A percentile compares a stretch with the other conserved stretches of the same genome.
Evolutionary conservation across 2,888 invertebrate species (phyloP).

Genomic region (Coenonympha arcania): DNA sequence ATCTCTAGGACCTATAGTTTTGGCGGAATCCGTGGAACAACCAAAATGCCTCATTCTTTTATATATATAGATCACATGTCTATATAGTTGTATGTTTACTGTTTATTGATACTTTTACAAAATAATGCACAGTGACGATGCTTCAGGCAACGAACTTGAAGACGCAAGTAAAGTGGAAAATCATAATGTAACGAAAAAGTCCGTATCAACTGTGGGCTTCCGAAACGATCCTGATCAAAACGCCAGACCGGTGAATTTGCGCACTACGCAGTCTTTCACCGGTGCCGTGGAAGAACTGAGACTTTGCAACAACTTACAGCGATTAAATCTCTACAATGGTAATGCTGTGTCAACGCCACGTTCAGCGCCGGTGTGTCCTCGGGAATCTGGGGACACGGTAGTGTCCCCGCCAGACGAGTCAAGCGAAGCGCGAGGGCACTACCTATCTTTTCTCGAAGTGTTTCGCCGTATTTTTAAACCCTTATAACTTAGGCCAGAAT

Average conservation of each 20-base stretch:
- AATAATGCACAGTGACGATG: constrained; percentile 59
- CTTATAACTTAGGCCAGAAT: too few species aligned
- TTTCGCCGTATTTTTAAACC: too few species aligned
- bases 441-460: too few species aligned
- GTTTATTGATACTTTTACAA: neutral
- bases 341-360: constrained; percentile 47
- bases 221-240: constrained; percentile 50
- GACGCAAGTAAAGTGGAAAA: constrained; percentile 52
- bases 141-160: constrained; percentile 61
- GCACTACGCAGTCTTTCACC: constrained; percentile 65
- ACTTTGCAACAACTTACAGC: constrained; percentile 54
- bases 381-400: too few species aligned
- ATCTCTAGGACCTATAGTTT: too few species aligned
- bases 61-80: too few species aligned
- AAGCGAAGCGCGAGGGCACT: too few species aligned
- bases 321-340: constrained; percentile 52
- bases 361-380: constrained; percentile 55
- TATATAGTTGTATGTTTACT: neutral
- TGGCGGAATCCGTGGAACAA: too few species aligned
- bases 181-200: constrained; percentile 60
- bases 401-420: too few species aligned
- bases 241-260: constrained; percentile 52
- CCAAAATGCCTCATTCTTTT: too few species aligned
- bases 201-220: constrained; percentile 60
- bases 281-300: constrained; percentile 60